These are phyloP conservation scores for Pristionchus entomophagus DNA, from an alignment of 2,888 invertebrate genomes.

Conservation along the genomic window DNA sequence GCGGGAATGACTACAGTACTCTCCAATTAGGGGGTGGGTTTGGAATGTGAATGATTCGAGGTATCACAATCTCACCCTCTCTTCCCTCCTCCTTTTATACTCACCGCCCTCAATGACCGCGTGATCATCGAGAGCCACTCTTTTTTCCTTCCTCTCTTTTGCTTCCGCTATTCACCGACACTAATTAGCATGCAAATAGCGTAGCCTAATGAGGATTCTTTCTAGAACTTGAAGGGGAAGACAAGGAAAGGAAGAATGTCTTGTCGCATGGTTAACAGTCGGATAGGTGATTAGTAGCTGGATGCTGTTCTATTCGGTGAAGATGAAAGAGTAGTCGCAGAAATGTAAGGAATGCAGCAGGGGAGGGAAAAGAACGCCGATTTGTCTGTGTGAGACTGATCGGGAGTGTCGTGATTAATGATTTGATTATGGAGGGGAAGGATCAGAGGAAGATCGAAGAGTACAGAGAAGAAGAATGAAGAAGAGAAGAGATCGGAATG, in stretches of 20 bases:
- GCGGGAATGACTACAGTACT: background rate
- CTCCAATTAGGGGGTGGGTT: background rate
- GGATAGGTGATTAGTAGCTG: too few species aligned
- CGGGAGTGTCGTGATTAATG: conserved; percentile 23
- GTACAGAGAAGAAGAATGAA: background rate
- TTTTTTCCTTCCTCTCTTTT: background rate
- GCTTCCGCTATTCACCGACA: conserved; percentile 11
- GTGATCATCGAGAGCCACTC: conserved; percentile 27
- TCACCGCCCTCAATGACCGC: background rate
- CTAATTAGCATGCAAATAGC: conserved; percentile 26
- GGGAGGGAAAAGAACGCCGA: conserved; percentile 20
- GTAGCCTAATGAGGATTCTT: too few species aligned
- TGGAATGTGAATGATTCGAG: conserved; percentile 12
- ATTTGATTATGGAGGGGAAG: background rate
- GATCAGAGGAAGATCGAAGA: conserved; percentile 8
- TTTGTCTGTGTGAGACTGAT: conserved; percentile 40
- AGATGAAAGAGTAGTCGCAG: conserved; percentile 6
- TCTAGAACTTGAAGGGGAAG: too few species aligned
- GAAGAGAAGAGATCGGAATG: conserved; percentile 8
- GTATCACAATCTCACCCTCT: background rate
- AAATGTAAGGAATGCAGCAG: conserved; percentile 9
- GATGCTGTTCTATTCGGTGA: conserved; percentile 3
- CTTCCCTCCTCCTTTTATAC: conserved; percentile 20
- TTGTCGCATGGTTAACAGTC: too few species aligned
- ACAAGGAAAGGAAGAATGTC: too few species aligned